Conservation (phyloP, 2,888 invertebrate genomes). For the Dorcus parallelipipedus region DNA sequence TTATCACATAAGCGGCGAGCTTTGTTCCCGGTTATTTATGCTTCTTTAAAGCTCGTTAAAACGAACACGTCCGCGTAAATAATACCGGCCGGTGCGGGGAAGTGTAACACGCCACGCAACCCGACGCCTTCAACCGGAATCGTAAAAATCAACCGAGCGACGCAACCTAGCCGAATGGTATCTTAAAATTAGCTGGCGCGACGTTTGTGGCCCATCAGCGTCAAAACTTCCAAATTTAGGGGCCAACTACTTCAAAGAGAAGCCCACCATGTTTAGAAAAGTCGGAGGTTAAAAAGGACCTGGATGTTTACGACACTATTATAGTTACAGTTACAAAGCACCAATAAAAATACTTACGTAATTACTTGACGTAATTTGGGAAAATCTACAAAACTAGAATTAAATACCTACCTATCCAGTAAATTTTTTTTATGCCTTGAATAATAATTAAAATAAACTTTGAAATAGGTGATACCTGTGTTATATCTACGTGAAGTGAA, state of each 20-base stretch:
- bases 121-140: background rate
- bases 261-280: slow-evolving; percentile 8
- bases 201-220: slow-evolving; percentile 19
- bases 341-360: no score
- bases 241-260: slow-evolving; percentile 6
- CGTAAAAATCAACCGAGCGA: background rate
- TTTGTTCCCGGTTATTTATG: background rate
- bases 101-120: background rate
- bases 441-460: no score
- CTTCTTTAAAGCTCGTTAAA: background rate
- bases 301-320: background rate
- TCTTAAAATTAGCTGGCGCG: slow-evolving; percentile 12
- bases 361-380: no score
- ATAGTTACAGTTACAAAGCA: background rate
- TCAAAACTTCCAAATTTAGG: slow-evolving; percentile 17
- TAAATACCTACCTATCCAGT: no score
- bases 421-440: no score
- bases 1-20: background rate
- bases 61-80: background rate
- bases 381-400: no score
- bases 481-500: no score
- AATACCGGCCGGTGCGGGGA: background rate
- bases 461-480: no score
- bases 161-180: background rate
- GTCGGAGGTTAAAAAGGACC: background rate